Evolutionary conservation across 2,797 vertebrate genomes (phyloP), one percentile per base, ranked within the genome.

Genomic region (Phoxinus dragarum): DNA sequence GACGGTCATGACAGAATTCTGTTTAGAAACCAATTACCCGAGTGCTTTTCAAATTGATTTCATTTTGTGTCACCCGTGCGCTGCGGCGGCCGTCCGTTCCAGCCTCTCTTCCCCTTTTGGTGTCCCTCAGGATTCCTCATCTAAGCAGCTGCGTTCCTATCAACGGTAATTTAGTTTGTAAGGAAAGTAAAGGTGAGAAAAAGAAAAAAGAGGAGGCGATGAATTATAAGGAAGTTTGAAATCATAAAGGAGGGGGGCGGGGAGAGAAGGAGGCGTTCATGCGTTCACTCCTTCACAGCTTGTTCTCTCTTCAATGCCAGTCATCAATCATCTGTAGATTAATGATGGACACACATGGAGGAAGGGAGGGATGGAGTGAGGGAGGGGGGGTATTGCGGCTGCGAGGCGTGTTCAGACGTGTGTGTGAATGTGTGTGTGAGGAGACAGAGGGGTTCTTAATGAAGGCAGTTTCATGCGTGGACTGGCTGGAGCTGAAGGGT

Each of bases 21-120:
- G 91, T 93, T 92, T 91, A 91, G 92, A 93, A 94, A 93, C 89
- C 93, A 94, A 94, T 95, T 93, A 94, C 92, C 90, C 61, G 64
- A 88, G 86, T 31, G 73, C 91, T 91, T 89, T 89, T 91, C 88
- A 93, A 93, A 94, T 92, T 93, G 93, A 94, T 94, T 94, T 94
- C 77, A 93, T 93, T 94, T 94, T 94, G 88, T 88, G 76, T 86
- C 66, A 71, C 36, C 80, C 54, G 17, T 84, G 69, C 85, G 88
- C 68, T 64, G 86, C 84, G 27, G 71, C 89, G 85, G 89, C 68
- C 84, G 87, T 86, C 61, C 75, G 44, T 82, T 85, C 66, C 67
- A 69, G 59, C 81, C 81, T 74, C 77, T 31, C 76, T 82, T 74
- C 77, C 31, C 64, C 81, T 80, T 71, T 90, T 80, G 52, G 23